phyloP scores from a whole-genome alignment of 2,113 vertebrate genomes.

The Pseudorectes ferrugineus region DNA sequence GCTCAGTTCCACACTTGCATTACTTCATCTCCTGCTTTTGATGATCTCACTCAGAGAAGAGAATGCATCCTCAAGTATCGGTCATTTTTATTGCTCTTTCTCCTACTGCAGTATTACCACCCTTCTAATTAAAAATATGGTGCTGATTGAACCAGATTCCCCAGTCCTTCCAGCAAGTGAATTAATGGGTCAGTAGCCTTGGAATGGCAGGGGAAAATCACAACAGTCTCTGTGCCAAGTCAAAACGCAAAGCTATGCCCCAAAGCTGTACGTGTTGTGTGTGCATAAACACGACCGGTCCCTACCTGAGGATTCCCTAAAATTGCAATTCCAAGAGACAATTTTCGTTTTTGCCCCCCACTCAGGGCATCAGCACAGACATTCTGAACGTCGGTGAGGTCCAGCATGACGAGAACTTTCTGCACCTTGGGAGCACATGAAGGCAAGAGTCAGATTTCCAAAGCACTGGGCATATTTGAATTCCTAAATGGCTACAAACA shows the following conservation, averaged over 20 bases:
- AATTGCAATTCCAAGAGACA: slow-evolving; percentile 85
- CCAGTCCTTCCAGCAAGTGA: neutral
- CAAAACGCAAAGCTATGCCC: neutral
- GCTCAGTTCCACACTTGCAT: neutral
- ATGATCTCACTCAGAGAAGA: neutral
- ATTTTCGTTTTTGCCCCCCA: slow-evolving; percentile 83
- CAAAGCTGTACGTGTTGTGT: accelerated
- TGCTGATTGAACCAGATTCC: neutral
- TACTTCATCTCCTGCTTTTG: accelerated
- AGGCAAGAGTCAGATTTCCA: neutral
- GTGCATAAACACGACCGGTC: accelerated
- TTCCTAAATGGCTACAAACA: neutral
- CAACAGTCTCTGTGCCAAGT: accelerated
- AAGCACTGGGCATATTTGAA: neutral
- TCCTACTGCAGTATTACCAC: no score
- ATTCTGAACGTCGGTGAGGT: slow-evolving; percentile 76
- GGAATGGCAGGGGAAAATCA: neutral
- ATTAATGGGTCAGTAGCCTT: neutral
- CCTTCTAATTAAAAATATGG: neutral
- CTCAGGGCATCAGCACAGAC: slow-evolving; percentile 77
- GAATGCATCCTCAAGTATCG: neutral
- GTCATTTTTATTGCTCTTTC: neutral
- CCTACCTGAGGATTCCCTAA: slow-evolving; percentile 87
- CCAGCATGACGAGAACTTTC: slow-evolving; percentile 76
- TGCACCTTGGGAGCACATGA: slow-evolving; percentile 65